Conservation (phyloP, 2,888 invertebrate species). For the Tinea pellionella region DNA sequence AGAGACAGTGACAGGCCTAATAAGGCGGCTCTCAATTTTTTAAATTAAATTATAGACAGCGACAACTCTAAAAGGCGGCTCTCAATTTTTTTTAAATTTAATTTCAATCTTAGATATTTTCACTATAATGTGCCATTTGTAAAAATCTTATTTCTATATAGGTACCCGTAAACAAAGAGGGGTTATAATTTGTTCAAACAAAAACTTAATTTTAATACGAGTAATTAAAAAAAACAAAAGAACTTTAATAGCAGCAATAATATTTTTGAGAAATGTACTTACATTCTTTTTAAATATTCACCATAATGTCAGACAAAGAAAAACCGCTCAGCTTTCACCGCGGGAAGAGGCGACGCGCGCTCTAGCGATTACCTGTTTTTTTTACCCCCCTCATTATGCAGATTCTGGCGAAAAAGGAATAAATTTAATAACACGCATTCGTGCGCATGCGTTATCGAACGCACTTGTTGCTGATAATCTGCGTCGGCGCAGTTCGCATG, state of each 20-base stretch:
- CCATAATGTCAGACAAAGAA: constrained; percentile 2
- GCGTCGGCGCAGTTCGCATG: constrained; percentile 41
- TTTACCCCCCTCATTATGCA: constrained; percentile 67
- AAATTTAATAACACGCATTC: constrained; percentile 68
- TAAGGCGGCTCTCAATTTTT: too few relatives aligned
- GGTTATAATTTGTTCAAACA: too few relatives aligned
- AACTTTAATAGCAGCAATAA: too few relatives aligned
- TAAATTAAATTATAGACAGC: too few relatives aligned
- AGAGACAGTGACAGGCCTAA: too few relatives aligned
- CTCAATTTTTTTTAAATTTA: too few relatives aligned
- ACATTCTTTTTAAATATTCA: constrained; percentile 1
- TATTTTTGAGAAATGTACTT: too few relatives aligned
- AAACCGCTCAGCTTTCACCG: constrained; percentile 45
- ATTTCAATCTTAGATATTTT: too few relatives aligned
- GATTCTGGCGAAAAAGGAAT: constrained; percentile 67
- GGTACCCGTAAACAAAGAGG: too few relatives aligned
- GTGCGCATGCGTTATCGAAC: constrained; percentile 66
- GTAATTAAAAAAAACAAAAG: neutral
- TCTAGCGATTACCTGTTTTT: constrained; percentile 63
- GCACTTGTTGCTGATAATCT: constrained; percentile 69
- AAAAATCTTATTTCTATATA: too few relatives aligned
- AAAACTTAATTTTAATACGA: neutral
- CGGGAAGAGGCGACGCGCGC: constrained; percentile 52
- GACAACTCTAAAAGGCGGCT: too few relatives aligned
- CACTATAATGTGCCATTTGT: too few relatives aligned